Evolutionary conservation across 2,888 invertebrate genomes (phyloP), one percentile per base, ranked within the genome.

Genomic region (Pecten maximus): DNA sequence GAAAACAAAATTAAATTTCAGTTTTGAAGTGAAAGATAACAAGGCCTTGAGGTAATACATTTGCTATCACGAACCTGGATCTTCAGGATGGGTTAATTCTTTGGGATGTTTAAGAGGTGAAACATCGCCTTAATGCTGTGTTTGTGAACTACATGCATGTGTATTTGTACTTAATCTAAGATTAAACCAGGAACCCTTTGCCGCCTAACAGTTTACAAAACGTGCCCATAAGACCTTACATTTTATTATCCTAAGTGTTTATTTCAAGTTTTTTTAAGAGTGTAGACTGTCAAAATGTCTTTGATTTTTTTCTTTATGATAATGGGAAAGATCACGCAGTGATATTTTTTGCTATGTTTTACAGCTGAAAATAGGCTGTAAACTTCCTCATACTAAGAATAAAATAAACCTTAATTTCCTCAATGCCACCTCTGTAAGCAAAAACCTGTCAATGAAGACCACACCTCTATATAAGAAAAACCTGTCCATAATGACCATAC

Each of bases 81-180:
- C 74, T 74, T 6, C 35, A 35, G 74, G 54, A 35, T 28, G 23
- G 74, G 74, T 74, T 74, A 74, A 74, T 74, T 74, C 28, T 28
- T 28, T 35, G 4, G 35, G 74, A 28, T 28, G 28, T 28, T 74
- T 74, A 6, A 74, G 8, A 12, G 35, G 35, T 15, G 74, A 74
- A 74, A 35, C 74, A 35, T 74, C 74, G 8, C 2, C 74, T 74
- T 74, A 28, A 19, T 35, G 74, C 10, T 28, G 60, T 74, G 74
- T 74, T 74, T 28, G 74, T 74, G 28, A 74, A 35, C 74, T 23
- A 54, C n/a, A 23, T 15, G 54, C 35, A 74, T 35, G 74, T 74
- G 28, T 28, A 74, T 74, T 74, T 74, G 54, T 74, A 74, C 74
- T 74, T 74, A 35, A 54, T 54, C 54, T 54, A 8, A 74, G 74